phyloP scores from a whole-genome alignment of 2,113 vertebrate genomes.

The Rhinoderma darwinii region DNA sequence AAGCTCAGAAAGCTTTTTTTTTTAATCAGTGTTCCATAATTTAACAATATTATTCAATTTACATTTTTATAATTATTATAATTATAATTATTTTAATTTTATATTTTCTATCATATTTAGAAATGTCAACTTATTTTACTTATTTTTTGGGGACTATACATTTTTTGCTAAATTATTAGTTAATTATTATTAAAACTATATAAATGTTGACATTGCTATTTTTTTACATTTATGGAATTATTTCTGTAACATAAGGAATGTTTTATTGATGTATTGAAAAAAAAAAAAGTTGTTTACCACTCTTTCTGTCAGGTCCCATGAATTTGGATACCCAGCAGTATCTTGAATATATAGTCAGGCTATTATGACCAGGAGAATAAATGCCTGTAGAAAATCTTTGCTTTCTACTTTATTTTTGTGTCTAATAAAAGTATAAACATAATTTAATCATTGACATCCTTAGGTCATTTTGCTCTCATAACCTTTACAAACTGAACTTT shows the following conservation, averaged over 20 bases:
- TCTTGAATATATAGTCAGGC: neutral
- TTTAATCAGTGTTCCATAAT: too few species aligned
- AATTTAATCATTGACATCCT: constrained; percentile 57
- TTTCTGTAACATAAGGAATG: neutral
- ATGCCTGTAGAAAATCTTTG: neutral
- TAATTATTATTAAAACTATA: neutral
- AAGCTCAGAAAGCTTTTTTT: too few species aligned
- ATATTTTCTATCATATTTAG: neutral
- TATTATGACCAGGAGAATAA: neutral
- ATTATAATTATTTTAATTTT: neutral
- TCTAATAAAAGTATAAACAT: constrained; percentile 54
- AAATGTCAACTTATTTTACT: neutral
- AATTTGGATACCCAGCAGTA: neutral
- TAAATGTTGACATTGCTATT: neutral
- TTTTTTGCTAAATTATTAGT: too few species aligned
- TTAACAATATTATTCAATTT: too few species aligned
- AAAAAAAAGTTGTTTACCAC: neutral
- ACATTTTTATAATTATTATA: too few species aligned
- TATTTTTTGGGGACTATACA: neutral
- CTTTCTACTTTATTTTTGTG: constrained; percentile 41
- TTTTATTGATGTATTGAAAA: neutral
- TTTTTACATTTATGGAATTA: neutral
- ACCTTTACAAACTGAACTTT: constrained; percentile 56
- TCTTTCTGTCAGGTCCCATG: neutral
- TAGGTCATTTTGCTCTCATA: constrained; percentile 57